Conservation (phyloP, 2,113 vertebrate species). For the Sorex fumeus region DNA sequence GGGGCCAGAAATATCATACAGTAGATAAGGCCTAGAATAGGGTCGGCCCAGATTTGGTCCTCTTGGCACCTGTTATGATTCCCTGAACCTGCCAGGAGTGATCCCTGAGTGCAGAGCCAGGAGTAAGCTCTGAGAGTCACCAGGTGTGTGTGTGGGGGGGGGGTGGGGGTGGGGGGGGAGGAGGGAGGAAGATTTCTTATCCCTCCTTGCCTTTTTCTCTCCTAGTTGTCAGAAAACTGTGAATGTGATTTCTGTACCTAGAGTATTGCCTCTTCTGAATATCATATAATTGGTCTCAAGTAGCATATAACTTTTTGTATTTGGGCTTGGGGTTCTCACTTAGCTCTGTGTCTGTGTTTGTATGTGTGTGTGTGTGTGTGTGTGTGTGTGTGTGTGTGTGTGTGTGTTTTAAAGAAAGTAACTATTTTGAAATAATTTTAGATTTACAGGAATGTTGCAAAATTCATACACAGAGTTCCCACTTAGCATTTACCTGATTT, state of each 20-base stretch:
- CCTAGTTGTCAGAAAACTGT: neutral
- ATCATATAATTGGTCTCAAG: neutral
- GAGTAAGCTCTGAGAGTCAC: no score
- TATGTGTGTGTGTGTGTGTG: neutral
- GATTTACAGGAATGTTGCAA: slow-evolving; percentile 22
- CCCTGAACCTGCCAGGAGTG: no score
- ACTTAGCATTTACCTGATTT: neutral
- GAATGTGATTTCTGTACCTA: neutral
- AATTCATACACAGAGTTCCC: neutral
- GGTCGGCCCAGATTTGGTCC: no score
- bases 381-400: neutral
- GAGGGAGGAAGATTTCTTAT: no score
- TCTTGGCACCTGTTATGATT: no score
- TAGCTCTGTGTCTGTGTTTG: neutral
- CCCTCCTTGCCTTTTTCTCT: neutral
- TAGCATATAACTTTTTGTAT: neutral
- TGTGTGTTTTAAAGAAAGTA: neutral
- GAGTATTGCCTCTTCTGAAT: neutral
- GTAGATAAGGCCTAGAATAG: no score
- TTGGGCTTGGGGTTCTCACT: neutral
- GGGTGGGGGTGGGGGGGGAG: no score
- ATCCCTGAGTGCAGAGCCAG: no score
- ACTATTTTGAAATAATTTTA: slow-evolving; percentile 46
- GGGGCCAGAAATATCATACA: no score
- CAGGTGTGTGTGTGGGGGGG: no score